A percentile compares a stretch with the other conserved stretches of the same genome.
phyloP scores from a whole-genome alignment of 2,888 invertebrate species.

The Melanostoma mellinum region DNA sequence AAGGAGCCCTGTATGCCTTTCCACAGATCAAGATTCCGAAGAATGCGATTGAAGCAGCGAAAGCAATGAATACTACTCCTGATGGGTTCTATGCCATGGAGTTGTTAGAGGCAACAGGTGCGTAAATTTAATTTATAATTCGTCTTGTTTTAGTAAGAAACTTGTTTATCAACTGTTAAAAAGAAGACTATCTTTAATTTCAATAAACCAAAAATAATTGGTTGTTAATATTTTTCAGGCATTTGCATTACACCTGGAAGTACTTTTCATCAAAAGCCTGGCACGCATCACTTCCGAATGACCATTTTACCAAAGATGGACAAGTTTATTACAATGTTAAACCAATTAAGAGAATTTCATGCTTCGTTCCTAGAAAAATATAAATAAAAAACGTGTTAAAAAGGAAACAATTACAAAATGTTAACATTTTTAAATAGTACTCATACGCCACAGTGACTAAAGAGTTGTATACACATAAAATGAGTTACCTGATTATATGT shows the following conservation, averaged over 20 bases:
- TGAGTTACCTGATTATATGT: no score
- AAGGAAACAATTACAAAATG: not conserved
- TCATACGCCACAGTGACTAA: no score
- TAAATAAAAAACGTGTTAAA: slow-evolving; percentile 82
- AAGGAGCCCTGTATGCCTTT: slow-evolving; percentile 99
- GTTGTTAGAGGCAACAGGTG: slow-evolving; percentile 92
- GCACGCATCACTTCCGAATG: slow-evolving; percentile 97
- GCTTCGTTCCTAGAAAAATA: slow-evolving; percentile 89
- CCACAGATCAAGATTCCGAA: slow-evolving; percentile 92
- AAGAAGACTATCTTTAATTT: no score
- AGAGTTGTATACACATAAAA: no score
- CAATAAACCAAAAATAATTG: no score
- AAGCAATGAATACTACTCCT: slow-evolving; percentile 87
- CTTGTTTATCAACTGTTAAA: no score
- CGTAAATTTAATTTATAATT: slow-evolving; percentile 43
- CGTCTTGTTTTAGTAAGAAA: no score
- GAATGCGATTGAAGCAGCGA: slow-evolving; percentile 92
- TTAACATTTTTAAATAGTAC: no score
- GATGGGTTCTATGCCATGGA: slow-evolving; percentile 97
- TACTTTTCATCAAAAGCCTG: slow-evolving; percentile 96
- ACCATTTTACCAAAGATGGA: slow-evolving; percentile 96
- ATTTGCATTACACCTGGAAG: slow-evolving; percentile 97
- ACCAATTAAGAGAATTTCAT: slow-evolving; percentile 92
- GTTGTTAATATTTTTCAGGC: slow-evolving; percentile 83
- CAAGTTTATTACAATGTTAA: slow-evolving; percentile 91